Percentiles rank a stretch among this genome's conserved stretches.
Conservation (phyloP, 2,888 invertebrate species). For the Eupeodes latifasciatus region DNA sequence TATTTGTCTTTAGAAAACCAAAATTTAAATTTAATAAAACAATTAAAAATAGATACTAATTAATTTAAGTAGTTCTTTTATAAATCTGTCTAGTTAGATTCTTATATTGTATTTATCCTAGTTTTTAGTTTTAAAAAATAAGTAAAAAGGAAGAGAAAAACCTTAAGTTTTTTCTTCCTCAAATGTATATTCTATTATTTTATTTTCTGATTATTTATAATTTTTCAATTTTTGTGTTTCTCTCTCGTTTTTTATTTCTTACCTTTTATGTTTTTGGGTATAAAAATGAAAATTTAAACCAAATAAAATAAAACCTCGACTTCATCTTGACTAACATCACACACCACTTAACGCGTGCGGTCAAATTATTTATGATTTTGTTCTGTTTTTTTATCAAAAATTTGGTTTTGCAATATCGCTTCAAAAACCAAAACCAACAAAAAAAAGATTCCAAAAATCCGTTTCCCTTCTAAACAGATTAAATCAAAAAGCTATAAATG, state of each 20-base stretch:
- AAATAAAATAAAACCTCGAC: conserved; percentile 45
- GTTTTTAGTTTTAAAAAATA: conserved; percentile 27
- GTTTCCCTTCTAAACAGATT: conserved; percentile 84
- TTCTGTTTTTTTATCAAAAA: conserved; percentile 26
- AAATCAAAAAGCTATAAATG: conserved; percentile 83
- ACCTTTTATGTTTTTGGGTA: conserved; percentile 61
- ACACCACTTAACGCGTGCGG: conserved; percentile 51
- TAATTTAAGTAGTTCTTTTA: conserved; percentile 23
- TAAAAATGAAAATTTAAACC: conserved; percentile 55
- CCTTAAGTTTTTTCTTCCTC: conserved; percentile 13
- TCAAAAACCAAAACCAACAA: conserved; percentile 80
- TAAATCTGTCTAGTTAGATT: conserved; percentile 16
- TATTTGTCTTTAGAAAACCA: not conserved
- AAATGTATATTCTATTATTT: conserved; percentile 57
- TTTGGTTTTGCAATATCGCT: conserved; percentile 36
- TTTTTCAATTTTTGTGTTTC: conserved; percentile 55
- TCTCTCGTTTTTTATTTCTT: conserved; percentile 66
- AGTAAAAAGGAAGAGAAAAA: not conserved
- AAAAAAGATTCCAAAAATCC: conserved; percentile 84
- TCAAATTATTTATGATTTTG: conserved; percentile 49
- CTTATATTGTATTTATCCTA: conserved; percentile 6
- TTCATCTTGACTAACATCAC: conserved; percentile 65
- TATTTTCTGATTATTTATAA: conserved; percentile 25
- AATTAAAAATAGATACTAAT: conserved; percentile 9
- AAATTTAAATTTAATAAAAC: not conserved